A percentile compares a stretch with the other conserved stretches of the same genome.
These are phyloP conservation scores for Ciconia boyciana DNA, from an alignment of 2,113 vertebrate genomes.

Conservation along the genomic window DNA sequence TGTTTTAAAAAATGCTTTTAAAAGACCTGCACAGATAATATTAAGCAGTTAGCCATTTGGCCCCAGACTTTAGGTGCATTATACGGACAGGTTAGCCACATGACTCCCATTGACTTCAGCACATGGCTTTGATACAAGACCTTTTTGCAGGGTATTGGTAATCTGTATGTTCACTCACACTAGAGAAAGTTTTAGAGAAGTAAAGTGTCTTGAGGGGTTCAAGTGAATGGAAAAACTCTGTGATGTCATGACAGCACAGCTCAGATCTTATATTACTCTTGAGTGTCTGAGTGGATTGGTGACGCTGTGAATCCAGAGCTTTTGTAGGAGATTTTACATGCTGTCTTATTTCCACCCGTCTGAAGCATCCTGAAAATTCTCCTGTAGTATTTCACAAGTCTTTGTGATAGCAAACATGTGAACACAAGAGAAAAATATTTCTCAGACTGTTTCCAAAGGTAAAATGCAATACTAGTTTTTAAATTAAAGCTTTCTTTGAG, in stretches of 20 bases:
- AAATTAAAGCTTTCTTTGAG: background rate
- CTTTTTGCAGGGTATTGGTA: background rate
- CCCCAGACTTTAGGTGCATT: background rate
- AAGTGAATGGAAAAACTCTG: background rate
- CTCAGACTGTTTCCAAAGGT: background rate
- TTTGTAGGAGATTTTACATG: background rate
- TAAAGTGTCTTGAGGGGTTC: background rate
- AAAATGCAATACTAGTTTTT: background rate
- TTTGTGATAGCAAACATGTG: background rate
- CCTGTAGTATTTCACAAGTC: background rate
- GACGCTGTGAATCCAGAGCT: background rate
- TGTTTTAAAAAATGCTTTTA: background rate
- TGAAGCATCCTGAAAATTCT: background rate
- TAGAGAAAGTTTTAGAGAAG: background rate
- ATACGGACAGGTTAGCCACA: background rate
- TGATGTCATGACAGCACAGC: background rate
- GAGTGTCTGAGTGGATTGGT: background rate
- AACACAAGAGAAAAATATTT: background rate
- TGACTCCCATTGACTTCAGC: background rate
- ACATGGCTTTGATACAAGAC: background rate
- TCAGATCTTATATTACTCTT: background rate
- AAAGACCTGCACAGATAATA: background rate
- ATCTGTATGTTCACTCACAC: background rate
- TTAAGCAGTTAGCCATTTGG: background rate
- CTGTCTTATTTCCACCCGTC: background rate